Conservation (phyloP, 2,888 invertebrate genomes). For the Ennomos fuscantarius region DNA sequence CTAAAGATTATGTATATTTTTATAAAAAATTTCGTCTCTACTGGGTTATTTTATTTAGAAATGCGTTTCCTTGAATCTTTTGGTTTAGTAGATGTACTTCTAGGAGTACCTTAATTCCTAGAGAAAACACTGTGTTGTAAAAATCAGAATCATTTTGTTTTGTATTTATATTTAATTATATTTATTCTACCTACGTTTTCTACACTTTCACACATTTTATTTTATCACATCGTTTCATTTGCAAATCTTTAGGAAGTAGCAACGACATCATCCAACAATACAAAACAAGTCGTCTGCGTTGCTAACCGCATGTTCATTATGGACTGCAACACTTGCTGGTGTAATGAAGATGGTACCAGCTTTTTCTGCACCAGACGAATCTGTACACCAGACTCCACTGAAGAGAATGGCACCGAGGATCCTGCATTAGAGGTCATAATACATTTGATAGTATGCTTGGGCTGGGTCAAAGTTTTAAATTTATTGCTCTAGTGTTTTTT, state of each 20-base stretch:
- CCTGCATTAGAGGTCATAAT: conserved; percentile 54
- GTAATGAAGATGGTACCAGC: conserved; percentile 77
- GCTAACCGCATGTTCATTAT: conserved; percentile 78
- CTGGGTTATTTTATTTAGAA: too few relatives aligned
- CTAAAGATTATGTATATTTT: too few relatives aligned
- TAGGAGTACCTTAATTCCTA: too few relatives aligned
- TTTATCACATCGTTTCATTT: neutral
- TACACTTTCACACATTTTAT: neutral
- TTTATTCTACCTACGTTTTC: too few relatives aligned
- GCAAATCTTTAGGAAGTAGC: conserved; percentile 12
- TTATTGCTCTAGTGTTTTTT: neutral
- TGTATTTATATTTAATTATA: too few relatives aligned
- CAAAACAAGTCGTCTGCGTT: conserved; percentile 63
- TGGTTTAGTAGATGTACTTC: too few relatives aligned
- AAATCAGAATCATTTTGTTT: too few relatives aligned
- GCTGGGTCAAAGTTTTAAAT: conserved; percentile 11
- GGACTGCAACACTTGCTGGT: conserved; percentile 81
- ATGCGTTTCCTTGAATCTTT: neutral
- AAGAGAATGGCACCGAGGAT: conserved; percentile 53
- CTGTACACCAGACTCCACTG: conserved; percentile 62
- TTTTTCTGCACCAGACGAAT: conserved; percentile 79
- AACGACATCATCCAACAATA: conserved; percentile 42
- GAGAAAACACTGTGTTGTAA: too few relatives aligned
- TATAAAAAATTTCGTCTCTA: too few relatives aligned
- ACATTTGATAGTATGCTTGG: conserved; percentile 26